These are phyloP conservation scores for Podargus strigoides DNA, from an alignment of 2,797 vertebrate genomes.

Conservation along the genomic window DNA sequence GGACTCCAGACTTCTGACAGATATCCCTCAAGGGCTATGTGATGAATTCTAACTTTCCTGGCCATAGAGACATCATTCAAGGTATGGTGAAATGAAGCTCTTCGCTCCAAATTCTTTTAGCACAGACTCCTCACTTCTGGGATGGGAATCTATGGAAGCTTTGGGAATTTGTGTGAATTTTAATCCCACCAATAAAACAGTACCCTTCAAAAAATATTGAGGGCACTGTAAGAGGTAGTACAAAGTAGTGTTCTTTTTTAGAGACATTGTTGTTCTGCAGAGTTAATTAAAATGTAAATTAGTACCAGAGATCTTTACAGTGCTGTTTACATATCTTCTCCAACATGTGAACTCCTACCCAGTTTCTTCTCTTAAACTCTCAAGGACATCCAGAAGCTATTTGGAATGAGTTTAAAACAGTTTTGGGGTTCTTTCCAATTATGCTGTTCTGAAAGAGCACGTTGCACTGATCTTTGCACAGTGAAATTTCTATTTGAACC, in stretches of 20 bases:
- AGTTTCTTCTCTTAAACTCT: neutral
- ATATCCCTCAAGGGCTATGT: neutral
- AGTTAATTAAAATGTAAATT: conserved; percentile 19
- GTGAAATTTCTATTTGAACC: neutral
- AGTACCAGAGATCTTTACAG: neutral
- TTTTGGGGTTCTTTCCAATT: neutral
- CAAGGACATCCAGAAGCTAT: neutral
- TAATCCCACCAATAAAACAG: neutral
- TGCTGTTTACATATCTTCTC: neutral
- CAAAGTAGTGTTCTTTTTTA: neutral
- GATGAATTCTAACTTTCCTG: neutral
- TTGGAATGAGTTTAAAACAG: neutral
- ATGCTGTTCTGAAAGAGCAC: neutral
- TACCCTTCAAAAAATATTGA: neutral
- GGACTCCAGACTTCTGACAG: neutral
- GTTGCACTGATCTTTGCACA: neutral
- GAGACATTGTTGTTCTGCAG: neutral
- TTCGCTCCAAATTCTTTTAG: neutral
- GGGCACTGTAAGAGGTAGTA: neutral
- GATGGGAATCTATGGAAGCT: neutral
- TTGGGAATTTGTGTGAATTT: conserved; percentile 27
- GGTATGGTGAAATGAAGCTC: neutral
- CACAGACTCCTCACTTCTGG: neutral
- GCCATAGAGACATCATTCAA: neutral
- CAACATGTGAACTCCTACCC: neutral